These are phyloP conservation scores for Eristalinus sepulchralis DNA, from an alignment of 2,888 invertebrate genomes.

Conservation along the genomic window DNA sequence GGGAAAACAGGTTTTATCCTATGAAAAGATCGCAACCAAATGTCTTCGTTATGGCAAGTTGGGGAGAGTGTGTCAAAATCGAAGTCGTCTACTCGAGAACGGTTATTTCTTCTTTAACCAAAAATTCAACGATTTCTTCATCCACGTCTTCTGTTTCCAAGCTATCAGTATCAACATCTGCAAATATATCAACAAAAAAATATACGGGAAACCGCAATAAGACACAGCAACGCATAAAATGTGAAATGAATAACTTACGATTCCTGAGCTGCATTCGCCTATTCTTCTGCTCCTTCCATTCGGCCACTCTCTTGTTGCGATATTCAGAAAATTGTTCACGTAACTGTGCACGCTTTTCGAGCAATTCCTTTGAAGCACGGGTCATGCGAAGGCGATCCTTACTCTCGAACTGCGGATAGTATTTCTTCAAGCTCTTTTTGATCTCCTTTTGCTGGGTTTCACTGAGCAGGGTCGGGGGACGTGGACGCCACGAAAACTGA, in stretches of 20 bases:
- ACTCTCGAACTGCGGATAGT: constrained; percentile 96
- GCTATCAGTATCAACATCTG: constrained; percentile 97
- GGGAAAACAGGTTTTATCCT: neutral
- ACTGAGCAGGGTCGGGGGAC: constrained; percentile 92
- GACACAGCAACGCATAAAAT: neutral
- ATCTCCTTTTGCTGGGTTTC: constrained; percentile 95
- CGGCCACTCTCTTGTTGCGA: constrained; percentile 87
- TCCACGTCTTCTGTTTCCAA: constrained; percentile 94
- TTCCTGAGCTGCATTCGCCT: constrained; percentile 92
- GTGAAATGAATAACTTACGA: constrained; percentile 84
- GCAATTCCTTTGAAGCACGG: constrained; percentile 96
- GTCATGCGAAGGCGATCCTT: constrained; percentile 96
- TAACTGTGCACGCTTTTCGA: constrained; percentile 93
- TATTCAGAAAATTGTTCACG: constrained; percentile 94
- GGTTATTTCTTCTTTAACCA: constrained; percentile 96
- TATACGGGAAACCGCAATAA: neutral
- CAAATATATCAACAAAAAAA: constrained; percentile 77
- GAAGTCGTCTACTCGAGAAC: constrained; percentile 85
- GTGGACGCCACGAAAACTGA: constrained; percentile 97
- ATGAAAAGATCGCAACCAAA: constrained; percentile 43
- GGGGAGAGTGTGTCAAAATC: neutral
- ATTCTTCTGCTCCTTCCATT: constrained; percentile 90
- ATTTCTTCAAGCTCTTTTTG: constrained; percentile 98
- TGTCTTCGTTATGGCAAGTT: constrained; percentile 57
- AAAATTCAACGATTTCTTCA: constrained; percentile 98